phyloP scores from a whole-genome alignment of 2,113 vertebrate species.

The Naja naja region DNA sequence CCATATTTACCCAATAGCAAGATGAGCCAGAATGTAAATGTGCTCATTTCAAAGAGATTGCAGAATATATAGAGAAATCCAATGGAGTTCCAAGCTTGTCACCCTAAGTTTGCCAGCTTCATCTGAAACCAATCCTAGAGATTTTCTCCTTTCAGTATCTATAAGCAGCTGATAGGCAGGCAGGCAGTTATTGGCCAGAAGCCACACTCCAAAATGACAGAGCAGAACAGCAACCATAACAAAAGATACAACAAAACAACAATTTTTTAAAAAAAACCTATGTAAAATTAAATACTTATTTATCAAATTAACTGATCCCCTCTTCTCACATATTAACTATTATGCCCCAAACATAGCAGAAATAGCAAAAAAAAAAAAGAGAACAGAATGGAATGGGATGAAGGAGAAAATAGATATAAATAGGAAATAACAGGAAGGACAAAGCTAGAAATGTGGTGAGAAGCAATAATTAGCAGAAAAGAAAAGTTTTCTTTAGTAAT shows the following conservation, averaged over 20 bases:
- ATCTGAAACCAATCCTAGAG: background rate
- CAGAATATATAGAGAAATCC: background rate
- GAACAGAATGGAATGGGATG: background rate
- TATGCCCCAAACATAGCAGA: background rate
- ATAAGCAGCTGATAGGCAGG: background rate
- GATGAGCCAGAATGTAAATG: background rate
- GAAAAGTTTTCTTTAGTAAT: background rate
- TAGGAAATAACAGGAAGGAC: background rate
- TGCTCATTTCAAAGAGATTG: background rate
- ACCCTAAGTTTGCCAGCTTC: background rate
- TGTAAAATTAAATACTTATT: background rate
- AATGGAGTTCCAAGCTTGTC: background rate
- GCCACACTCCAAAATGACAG: background rate
- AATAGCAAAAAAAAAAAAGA: background rate
- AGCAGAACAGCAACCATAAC: background rate
- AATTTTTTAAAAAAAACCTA: background rate
- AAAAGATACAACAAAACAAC: background rate
- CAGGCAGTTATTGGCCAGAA: background rate
- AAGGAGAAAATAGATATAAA: background rate
- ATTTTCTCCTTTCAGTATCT: background rate
- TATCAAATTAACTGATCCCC: background rate
- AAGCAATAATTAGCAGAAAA: background rate
- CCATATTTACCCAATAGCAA: background rate
- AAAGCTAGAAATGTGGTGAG: background rate
- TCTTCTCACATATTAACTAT: background rate